Evolutionary conservation across 64 coral and sea anemone species (phyloP), one percentile per base, ranked within the genome.

Genomic region (Porites australiensis): DNA sequence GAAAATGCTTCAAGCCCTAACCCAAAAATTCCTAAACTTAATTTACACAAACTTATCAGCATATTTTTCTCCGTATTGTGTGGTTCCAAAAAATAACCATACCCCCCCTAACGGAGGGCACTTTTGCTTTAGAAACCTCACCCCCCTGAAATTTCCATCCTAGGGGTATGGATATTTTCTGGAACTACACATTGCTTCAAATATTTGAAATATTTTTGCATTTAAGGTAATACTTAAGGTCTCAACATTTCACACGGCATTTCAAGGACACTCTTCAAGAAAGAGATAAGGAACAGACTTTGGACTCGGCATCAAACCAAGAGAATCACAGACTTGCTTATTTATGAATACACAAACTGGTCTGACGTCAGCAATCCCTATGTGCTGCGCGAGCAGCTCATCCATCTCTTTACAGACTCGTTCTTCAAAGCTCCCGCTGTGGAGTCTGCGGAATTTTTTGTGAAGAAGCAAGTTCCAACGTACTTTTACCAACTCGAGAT

Each of bases 331-430:
- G 68, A 93, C 60, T 82, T 88, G 13, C 83, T 96, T 4, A 79
- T 89, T 49, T 90, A 92, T 50, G 46, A 93, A 21, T 96, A 96
- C 47, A 86, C 91, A 5, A 87, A 96, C 19, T 96, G 95, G 95
- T 61, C 63, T 3, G 93, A 96, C 22, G 58, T 47, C 37, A 58
- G 77, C 47, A 77, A 93, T 65, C 86, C 82, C 20, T 86, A 80
- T 60, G 62, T 89, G 8, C 80, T 91, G 13, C 62, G 95, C 21
- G 70, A 91, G 57, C 79, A 90, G 3, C 93, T 88, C 74, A 53
- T 96, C 0, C 82, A 96, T 71, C 19, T 96, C n/a, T n/a, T 57
- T 5, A 88, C 90, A 2, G 95, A 96, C 54, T 69, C 91, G 4
- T 70, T 72, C n/a, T 96, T 92, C 27, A 96, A 74, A 69, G 90